These are phyloP conservation scores for Teinopalpus imperialis DNA, from an alignment of 2,888 invertebrate genomes.

Conservation along the genomic window DNA sequence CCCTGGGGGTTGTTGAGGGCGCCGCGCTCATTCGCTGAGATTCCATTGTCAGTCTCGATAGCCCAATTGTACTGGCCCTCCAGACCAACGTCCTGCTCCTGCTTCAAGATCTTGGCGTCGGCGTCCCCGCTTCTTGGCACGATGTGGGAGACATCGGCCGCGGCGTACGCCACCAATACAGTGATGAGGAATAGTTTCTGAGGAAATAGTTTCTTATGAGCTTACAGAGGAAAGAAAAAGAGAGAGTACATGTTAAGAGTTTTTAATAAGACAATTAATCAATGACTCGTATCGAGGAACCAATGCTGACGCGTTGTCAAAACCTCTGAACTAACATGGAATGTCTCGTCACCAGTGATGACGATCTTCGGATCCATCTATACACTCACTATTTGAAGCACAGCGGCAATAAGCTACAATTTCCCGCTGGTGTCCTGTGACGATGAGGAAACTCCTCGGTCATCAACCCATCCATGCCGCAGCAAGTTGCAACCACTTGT, in stretches of 20 bases:
- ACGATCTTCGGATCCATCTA: too few species aligned
- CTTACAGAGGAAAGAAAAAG: too few species aligned
- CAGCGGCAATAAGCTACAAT: too few species aligned
- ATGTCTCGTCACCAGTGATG: too few species aligned
- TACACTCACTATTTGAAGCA: too few species aligned
- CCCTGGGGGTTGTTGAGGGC: constrained; percentile 61
- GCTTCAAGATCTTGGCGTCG: constrained; percentile 48
- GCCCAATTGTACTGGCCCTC: constrained; percentile 77
- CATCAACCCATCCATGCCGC: too few species aligned
- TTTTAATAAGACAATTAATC: too few species aligned
- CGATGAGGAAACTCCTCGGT: not conserved
- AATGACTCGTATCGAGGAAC: too few species aligned
- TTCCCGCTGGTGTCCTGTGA: not conserved
- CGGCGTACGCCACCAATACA: constrained; percentile 30
- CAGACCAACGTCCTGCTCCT: constrained; percentile 57
- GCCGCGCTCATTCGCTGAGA: constrained; percentile 76
- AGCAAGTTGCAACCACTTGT: too few species aligned
- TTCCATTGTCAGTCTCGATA: constrained; percentile 83
- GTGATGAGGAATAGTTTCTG: constrained; percentile 36
- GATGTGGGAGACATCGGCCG: constrained; percentile 63
- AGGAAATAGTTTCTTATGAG: not conserved
- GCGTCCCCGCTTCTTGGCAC: constrained; percentile 30
- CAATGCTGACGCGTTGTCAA: too few species aligned
- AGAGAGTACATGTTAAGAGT: too few species aligned
- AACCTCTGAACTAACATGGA: not conserved